Evolutionary conservation across 2,113 vertebrate genomes (phyloP).

Genomic region (Neopipo cinnamomea): DNA sequence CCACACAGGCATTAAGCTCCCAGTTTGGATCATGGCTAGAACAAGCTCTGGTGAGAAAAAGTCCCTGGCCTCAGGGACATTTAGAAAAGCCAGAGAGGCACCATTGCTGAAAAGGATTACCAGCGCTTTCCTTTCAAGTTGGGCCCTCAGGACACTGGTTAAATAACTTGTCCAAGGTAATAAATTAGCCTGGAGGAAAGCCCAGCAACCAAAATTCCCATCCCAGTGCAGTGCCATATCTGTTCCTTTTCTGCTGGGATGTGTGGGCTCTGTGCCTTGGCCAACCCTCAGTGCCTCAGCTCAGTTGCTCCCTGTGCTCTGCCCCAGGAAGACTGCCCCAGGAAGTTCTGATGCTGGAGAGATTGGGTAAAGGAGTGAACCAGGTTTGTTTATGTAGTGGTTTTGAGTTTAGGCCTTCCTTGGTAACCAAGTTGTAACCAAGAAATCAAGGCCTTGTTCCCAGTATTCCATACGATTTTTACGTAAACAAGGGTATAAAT

Average conservation of each 20-base stretch:
- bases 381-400: background rate
- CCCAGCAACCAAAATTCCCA: background rate
- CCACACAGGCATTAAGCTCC: background rate
- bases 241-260: background rate
- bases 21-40: background rate
- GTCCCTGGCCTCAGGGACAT: background rate
- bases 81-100: background rate
- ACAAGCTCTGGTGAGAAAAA: background rate
- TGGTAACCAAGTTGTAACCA: no score
- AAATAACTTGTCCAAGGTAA: background rate
- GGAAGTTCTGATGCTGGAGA: background rate
- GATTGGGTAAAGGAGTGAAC: background rate
- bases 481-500: no score
- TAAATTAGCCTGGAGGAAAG: background rate
- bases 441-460: no score
- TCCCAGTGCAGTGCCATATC: rapidly evolving
- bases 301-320: background rate
- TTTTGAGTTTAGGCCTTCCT: no score
- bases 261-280: background rate
- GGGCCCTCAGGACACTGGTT: background rate
- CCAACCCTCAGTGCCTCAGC: rapidly evolving
- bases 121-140: background rate
- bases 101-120: background rate
- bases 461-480: no score
- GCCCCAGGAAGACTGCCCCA: background rate